Base-by-base conservation (phyloP, 2,797 vertebrate species). In the Manis crassicaudata region DNA sequence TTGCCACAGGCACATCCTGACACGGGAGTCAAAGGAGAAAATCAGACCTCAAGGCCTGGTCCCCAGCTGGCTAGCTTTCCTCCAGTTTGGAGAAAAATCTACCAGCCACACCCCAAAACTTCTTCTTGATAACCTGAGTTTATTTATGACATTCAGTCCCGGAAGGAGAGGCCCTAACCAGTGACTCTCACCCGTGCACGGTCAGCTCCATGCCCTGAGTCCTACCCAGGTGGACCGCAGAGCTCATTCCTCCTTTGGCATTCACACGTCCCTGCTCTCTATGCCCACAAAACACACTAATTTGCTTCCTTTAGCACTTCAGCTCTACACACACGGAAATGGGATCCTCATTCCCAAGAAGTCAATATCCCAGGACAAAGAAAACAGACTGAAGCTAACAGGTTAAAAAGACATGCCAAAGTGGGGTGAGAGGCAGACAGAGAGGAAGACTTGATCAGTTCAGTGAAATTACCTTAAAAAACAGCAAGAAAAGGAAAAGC, bases 91-190 rank as follows among this genome's bases (percentile, higher is more conserved):
- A 93, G 90, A 79, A 54, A 37, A 60, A 13, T 16, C 79, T 90
- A 54, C 20, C 14, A 76, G 81, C 73, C 79, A 67, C 32, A 58
- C 60, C 72, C 62, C 77, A 68, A 37, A 52, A 23, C 12, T 18
- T 60, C 23, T 60, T 96, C 27, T 0, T 40, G 94, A 97, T 95
- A 96, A 96, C 97, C 97, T 97, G 95, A 83, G 92, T 95, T 97
- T 90, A 96, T 92, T 97, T 97, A 96, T 97, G 95, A 97, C 97
- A 94, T 92, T 95, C 68, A 76, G 83, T 92, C 88, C 91, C 94
- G 67, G 91, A 93, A 96, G 46, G 90, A 43, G 67, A 90, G 76
- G 52, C 27, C 77, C 70, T 29, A 23, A 63, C 40, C 52, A 32
- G 70, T 35, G 68, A 88, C 25, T 87, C 37, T 37, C 21, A 32